Conservation (phyloP, 2,888 invertebrate species). For the Patella ulyssiponensis region DNA sequence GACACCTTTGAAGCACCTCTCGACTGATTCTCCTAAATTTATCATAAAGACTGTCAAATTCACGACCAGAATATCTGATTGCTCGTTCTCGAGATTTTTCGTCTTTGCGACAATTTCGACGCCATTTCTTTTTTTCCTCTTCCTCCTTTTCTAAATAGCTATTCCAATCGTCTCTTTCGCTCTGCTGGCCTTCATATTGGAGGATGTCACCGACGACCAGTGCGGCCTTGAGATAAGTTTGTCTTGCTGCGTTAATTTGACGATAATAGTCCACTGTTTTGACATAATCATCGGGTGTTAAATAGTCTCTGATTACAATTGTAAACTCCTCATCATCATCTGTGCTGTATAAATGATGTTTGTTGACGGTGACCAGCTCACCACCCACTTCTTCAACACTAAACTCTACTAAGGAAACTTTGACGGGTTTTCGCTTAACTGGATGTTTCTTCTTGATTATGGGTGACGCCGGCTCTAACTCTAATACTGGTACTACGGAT, state of each 20-base stretch:
- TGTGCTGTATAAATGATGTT: not conserved
- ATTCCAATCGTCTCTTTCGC: constrained; percentile 14
- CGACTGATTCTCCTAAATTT: not conserved
- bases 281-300: constrained; percentile 8
- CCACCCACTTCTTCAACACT: constrained; percentile 2
- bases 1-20: not conserved
- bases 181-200: not conserved
- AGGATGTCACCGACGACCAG: not conserved
- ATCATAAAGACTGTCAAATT: too few species aligned
- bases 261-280: constrained; percentile 6
- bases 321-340: constrained; percentile 6
- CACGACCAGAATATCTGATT: too few species aligned
- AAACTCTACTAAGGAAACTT: not conserved
- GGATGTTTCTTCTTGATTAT: too few species aligned
- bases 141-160: not conserved
- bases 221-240: constrained; percentile 7
- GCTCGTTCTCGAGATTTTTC: not conserved
- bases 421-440: not conserved
- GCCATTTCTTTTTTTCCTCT: constrained; percentile 4
- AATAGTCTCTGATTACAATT: not conserved
- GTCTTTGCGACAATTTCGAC: not conserved
- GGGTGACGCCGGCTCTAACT: too few species aligned
- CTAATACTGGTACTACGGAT: too few species aligned
- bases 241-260: constrained; percentile 16
- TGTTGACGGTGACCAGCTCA: constrained; percentile 14